Base-by-base conservation (phyloP, 2,888 invertebrate species). In the Pollenia angustigena region DNA sequence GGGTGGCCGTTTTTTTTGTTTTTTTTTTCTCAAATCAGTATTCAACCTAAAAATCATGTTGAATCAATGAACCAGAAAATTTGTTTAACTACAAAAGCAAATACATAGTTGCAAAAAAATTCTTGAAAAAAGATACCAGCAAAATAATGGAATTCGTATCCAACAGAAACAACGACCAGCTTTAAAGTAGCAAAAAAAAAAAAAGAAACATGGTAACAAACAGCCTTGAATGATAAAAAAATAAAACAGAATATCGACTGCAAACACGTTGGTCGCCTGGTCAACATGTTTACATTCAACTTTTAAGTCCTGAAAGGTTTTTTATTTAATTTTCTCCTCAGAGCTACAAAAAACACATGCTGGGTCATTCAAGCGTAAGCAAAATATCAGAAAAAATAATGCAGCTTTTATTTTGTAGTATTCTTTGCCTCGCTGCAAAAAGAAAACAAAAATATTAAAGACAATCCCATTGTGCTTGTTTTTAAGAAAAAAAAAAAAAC, bases 61-160 rank as follows among this genome's bases (percentile, higher is more conserved):
- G 50, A 86, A 54, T 76, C 86, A 83, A 66, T 83, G 83, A 86
- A 83, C 71, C 66, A 80, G 58, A 83, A 62, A 86, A 83, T 79
- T 85, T 82, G 66, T 79, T 82, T 42, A 78, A 85, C 72, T 81
- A 68, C 60, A 44, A 76, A 46, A 81, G 42, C 56, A 81, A 68
- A 81, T 74, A 64, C 62, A 64, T 78, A 64, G 40, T 18, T 48
- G 10, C 3, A 75, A 32, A 64, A 64, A 52, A 66, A 46, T 48
- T 54, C 56, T 14, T 42, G 23, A 11, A 42, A 50, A 52, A 62
- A 60, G 12, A 69, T 14, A 62, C 6, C 18, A 58, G 32, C 48
- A 62, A 60, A 40, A 48, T 12, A 40, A 74, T 32, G 11, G 12
- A 32, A 32, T 16, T 44, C 46, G 6, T 72, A 23, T 7, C 11